Evolutionary conservation across 2,797 vertebrate species (phyloP).

Genomic region (Microctenopoma lineatum): DNA sequence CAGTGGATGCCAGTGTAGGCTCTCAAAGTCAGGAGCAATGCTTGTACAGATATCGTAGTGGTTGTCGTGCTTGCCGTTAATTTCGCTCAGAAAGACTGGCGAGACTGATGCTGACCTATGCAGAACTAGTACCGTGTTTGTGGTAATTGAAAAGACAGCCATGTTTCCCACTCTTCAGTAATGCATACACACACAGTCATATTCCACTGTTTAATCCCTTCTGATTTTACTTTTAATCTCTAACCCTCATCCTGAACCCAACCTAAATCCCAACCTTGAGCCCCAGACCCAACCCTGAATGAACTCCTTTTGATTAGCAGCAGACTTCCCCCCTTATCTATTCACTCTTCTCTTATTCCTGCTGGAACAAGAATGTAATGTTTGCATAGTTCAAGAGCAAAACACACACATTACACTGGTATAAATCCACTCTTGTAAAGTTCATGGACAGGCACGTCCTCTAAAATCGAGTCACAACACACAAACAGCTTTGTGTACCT

Average conservation of each 20-base stretch:
- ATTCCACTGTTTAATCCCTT: neutral
- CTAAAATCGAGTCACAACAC: no score
- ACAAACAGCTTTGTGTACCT: no score
- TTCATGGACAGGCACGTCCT: neutral
- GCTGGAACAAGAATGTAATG: no score
- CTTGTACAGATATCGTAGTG: no score
- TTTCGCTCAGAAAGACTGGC: no score
- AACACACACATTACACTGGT: constrained; percentile 3
- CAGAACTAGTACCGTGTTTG: no score
- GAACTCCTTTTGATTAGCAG: no score
- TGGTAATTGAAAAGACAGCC: neutral
- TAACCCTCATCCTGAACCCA: neutral
- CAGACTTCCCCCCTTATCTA: neutral
- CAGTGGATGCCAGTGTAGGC: no score
- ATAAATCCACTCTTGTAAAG: neutral
- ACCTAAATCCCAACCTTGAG: neutral
- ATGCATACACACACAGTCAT: no score
- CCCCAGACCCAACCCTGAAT: neutral
- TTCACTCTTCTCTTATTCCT: neutral
- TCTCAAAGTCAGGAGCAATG: no score
- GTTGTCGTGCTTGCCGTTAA: no score
- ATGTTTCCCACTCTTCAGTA: constrained; percentile 16
- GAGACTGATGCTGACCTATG: no score
- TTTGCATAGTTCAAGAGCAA: neutral
- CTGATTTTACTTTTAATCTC: neutral